Conservation (phyloP, 2,888 invertebrate genomes). For the Entomobrya proxima region DNA sequence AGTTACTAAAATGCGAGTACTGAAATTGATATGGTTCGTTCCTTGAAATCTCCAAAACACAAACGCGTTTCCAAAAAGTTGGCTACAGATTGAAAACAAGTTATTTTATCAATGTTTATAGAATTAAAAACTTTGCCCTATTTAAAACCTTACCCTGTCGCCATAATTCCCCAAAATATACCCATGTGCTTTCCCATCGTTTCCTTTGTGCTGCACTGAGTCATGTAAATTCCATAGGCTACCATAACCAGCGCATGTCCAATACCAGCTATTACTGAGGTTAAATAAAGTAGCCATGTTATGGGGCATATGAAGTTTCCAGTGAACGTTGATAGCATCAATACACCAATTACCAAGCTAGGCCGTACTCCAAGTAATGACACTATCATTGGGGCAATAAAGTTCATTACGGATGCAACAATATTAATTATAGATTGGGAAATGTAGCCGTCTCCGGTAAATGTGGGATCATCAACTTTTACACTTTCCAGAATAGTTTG, state of each 20-base stretch:
- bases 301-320: conserved; percentile 90
- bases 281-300: conserved; percentile 89
- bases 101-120: background rate
- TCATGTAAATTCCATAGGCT: conserved; percentile 93
- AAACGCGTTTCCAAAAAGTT: conserved; percentile 94
- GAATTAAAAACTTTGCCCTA: no score
- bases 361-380: conserved; percentile 89
- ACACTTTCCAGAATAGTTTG: conserved; percentile 93
- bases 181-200: conserved; percentile 96
- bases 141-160: conserved; percentile 85
- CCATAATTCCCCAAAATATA: conserved; percentile 96
- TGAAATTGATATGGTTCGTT: conserved; percentile 83
- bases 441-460: conserved; percentile 90
- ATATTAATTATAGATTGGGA: conserved; percentile 95
- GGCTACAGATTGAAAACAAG: conserved; percentile 6
- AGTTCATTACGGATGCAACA: conserved; percentile 93
- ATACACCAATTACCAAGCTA: conserved; percentile 90
- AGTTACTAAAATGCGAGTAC: conserved; percentile 87
- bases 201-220: conserved; percentile 89
- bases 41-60: conserved; percentile 94
- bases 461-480: conserved; percentile 80
- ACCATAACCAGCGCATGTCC: conserved; percentile 98
- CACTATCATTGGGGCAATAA: conserved; percentile 95
- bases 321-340: conserved; percentile 88
- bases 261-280: conserved; percentile 90